phyloP scores from a whole-genome alignment of 2,113 vertebrate genomes.

The Rhinoptilus africanus region DNA sequence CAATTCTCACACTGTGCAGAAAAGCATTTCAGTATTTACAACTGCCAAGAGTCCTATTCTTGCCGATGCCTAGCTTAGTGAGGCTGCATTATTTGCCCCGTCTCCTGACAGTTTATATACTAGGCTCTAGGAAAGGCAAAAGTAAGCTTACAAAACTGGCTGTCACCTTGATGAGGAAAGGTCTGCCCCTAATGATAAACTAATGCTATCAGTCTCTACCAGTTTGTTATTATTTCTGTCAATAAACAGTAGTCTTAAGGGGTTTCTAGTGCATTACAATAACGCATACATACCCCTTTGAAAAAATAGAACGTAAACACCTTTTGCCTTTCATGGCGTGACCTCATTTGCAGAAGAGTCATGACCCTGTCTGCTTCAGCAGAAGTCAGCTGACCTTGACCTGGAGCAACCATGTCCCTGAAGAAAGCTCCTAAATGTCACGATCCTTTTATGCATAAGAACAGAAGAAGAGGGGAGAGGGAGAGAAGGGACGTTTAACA shows the following conservation, averaged over 20 bases:
- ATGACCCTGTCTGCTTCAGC: not conserved
- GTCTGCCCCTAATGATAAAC: slow-evolving; percentile 66
- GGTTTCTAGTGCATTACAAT: not conserved
- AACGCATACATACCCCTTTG: not conserved
- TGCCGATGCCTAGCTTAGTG: slow-evolving; percentile 53
- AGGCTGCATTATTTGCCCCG: slow-evolving; percentile 67
- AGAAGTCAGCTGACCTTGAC: not conserved
- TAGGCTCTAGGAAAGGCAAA: slow-evolving; percentile 63
- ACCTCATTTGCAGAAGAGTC: not conserved
- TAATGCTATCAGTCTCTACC: slow-evolving; percentile 64
- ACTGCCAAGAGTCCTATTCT: slow-evolving; percentile 65
- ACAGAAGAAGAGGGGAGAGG: not conserved
- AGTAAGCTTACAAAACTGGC: slow-evolving; percentile 72
- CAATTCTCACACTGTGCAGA: slow-evolving; percentile 37
- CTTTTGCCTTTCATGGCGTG: not conserved
- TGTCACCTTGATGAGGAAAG: slow-evolving; percentile 67
- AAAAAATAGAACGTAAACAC: not conserved
- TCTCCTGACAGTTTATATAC: slow-evolving; percentile 72
- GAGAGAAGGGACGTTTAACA: not conserved
- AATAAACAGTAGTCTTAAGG: slow-evolving; percentile 39
- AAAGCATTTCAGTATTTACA: slow-evolving; percentile 68
- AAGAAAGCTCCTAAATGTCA: not conserved
- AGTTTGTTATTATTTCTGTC: slow-evolving; percentile 31
- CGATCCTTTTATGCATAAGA: not conserved
- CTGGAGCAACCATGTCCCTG: not conserved